Evolutionary conservation across 2,113 vertebrate genomes (phyloP), one percentile per base, ranked within the genome.

Genomic region (Sapajus apella): DNA sequence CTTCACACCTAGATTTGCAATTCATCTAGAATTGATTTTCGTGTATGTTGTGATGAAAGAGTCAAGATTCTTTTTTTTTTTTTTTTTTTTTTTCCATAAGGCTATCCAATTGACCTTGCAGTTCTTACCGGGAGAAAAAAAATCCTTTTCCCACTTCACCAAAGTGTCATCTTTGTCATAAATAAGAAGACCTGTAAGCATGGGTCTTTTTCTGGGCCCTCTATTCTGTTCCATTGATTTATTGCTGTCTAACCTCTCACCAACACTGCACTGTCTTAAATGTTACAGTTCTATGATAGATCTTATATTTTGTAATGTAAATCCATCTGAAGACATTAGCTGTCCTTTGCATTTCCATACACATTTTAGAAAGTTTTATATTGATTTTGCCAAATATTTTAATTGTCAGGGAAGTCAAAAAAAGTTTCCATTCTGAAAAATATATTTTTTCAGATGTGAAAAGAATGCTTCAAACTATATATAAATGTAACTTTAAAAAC

Each of bases 401-500:
- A 35, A 87, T 35, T 75, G 14, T 40, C 87, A 79, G 35, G 16
- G 43, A 96, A 91, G 21, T 8, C 37, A 52, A 45, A 73, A 81
- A 91, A 87, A 43, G 0, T 86, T 94, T 86, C 50, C 11, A 8
- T 91, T 95, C 91, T 77, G 47, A 61, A 87, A 93, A 75, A 66
- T 45, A 47, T 6, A 27, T 56, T 11, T 56, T 85, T 76, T 96
- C 66, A 79, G 12, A n/a, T 55, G 76, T 66, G 35, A 73, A 94
- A 95, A 88, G 56, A 88, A 45, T 81, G 21, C 11, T 95, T 83
- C 40, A 75, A 91, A 88, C 10, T 40, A n/a, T n/a, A 64, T 12
- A 20, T 93, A 47, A 95, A 8, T 47, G 81, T 72, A n/a, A 92
- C 88, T 94, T 82, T 66, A 55, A 77, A 85, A 89, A 72, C 32